Base-by-base conservation (phyloP, 2,797 vertebrate genomes). In the Gallinago nigripennis region DNA sequence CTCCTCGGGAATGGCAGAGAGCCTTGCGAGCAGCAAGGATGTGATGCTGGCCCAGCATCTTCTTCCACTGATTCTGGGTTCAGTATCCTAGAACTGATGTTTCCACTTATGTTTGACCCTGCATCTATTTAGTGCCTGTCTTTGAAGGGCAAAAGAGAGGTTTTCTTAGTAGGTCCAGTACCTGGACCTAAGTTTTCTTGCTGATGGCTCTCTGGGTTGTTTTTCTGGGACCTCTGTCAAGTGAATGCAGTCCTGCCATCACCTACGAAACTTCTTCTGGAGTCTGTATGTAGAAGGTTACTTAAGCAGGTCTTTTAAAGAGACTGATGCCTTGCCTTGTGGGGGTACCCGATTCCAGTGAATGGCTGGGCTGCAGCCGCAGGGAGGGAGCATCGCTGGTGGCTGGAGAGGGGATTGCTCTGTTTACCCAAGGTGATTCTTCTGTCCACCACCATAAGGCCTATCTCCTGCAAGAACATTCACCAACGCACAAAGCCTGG, bases 291-390 rank as follows among this genome's bases (percentile, higher is more conserved):
- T 48, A 14, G 53, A 43, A 75, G 31, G 21, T 66, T 39, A 30
- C 65, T 75, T 51, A 35, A 71, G 21, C 23, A 11, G 28, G 51
- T 39, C n/a, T 75, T 64, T 41, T 12, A 12, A 65, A 37, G 84
- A 33, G 35, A 11, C 0, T 0, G 0, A 25, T 17, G 23, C n/a
- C 37, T 31, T 48, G 27, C n/a, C 23, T 6, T 5, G 0, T 8
- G 17, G 15, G 30, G 12, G 1, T 69, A 37, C 56, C 19, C 0
- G 0, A 2, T 31, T 79, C 51, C 9, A 4, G 21, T 72, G 35
- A 3, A 6, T 24, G 60, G 13, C 54, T 70, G 64, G n/a, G n/a
- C 54, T 88, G 65, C 57, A 31, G 51, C 14, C 0, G 1, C 14
- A 39, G 35, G 24, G 60, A 70, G 41, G n/a, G 33, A 73, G n/a